These are phyloP conservation scores for Dendrolimus houi DNA, from an alignment of 2,888 invertebrate genomes.

Conservation along the genomic window DNA sequence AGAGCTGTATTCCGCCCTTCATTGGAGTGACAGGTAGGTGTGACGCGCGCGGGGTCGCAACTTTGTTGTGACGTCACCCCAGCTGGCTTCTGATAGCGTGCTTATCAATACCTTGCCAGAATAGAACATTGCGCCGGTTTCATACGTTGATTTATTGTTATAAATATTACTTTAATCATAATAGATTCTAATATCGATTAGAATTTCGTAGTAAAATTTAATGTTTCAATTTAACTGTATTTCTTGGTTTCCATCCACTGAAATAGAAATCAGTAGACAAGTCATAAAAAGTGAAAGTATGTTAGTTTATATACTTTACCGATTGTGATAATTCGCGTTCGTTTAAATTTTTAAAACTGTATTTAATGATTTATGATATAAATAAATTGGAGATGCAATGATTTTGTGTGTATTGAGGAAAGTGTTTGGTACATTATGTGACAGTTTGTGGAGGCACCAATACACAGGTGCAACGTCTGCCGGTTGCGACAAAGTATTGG, in stretches of 20 bases:
- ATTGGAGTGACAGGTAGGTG: slow-evolving; percentile 13
- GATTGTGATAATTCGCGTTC: not conserved
- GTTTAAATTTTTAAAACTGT: not conserved
- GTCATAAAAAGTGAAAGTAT: not conserved
- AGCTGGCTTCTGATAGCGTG: slow-evolving; percentile 44
- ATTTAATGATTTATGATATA: not conserved
- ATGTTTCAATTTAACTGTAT: slow-evolving; percentile 11
- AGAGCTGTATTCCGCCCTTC: too few species aligned
- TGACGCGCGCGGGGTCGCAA: slow-evolving; percentile 44
- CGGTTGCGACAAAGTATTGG: slow-evolving; percentile 68
- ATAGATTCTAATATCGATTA: slow-evolving; percentile 17
- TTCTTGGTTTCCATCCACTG: slow-evolving; percentile 1
- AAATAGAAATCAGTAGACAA: not conserved
- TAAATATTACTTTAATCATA: not conserved
- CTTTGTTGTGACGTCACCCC: slow-evolving; percentile 52
- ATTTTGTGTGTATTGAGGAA: not conserved
- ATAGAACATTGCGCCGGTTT: not conserved
- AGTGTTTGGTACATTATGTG: not conserved
- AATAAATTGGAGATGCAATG: not conserved
- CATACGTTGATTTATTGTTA: not conserved
- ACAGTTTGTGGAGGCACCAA: not conserved
- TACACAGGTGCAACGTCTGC: slow-evolving; percentile 61
- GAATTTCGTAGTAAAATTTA: slow-evolving; percentile 19
- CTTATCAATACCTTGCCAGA: slow-evolving; percentile 27
- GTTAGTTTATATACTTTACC: not conserved